Evolutionary conservation across 2,888 invertebrate species (phyloP).

Genomic region (Ecliptopera silaceata): DNA sequence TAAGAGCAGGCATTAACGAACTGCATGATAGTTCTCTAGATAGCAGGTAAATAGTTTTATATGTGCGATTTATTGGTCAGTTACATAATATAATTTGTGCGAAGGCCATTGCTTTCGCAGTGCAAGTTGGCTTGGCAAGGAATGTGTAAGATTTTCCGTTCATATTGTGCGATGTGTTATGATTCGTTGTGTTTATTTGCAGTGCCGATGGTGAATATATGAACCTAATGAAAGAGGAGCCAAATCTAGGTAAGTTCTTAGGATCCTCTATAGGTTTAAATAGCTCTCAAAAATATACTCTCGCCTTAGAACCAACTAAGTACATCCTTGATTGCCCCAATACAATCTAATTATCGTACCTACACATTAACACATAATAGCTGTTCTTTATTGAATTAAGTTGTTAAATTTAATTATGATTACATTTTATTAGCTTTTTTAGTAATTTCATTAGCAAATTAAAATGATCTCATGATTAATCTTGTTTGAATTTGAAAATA

Average conservation of each 20-base stretch:
- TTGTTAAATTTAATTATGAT: conserved; percentile 63
- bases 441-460: too few species aligned
- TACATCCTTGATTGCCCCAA: neutral
- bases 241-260: conserved; percentile 64
- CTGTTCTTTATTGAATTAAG: conserved; percentile 48
- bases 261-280: neutral
- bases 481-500: too few species aligned
- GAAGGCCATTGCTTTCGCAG: conserved; percentile 72
- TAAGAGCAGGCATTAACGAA: conserved; percentile 82
- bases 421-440: too few species aligned
- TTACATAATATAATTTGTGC: conserved; percentile 69
- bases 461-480: too few species aligned
- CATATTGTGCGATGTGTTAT: conserved; percentile 39
- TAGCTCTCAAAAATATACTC: neutral
- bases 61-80: conserved; percentile 38
- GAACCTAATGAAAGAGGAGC: conserved; percentile 71
- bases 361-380: conserved; percentile 7
- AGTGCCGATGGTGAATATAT: conserved; percentile 77
- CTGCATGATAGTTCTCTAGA: conserved; percentile 84
- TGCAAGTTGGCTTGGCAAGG: conserved; percentile 73
- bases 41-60: conserved; percentile 78
- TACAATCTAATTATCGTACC: conserved; percentile 50
- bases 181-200: conserved; percentile 54
- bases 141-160: conserved; percentile 42
- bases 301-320: neutral